These are phyloP conservation scores for Apostichopus japonicus DNA, from an alignment of 35 echinoderm and acorn worm species.

Conservation along the genomic window DNA sequence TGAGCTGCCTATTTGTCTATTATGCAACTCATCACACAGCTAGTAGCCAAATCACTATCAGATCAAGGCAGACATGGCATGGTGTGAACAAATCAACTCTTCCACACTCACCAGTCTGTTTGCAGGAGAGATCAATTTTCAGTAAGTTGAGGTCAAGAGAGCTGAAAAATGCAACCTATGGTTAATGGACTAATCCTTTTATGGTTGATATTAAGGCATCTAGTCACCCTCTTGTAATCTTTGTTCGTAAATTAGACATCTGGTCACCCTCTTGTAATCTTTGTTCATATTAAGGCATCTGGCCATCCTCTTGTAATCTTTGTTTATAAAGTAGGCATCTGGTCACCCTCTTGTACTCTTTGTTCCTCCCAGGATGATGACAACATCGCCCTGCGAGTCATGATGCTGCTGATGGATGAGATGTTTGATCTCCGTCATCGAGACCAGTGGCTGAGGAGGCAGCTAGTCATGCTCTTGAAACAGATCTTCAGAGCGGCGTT, in stretches of 20 bases:
- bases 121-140: no score
- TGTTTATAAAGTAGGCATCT: neutral
- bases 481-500: conserved; percentile 95
- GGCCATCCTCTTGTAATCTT: neutral
- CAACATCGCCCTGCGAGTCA: conserved; percentile 95
- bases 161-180: conserved; percentile 92
- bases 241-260: neutral
- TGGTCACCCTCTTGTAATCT: neutral
- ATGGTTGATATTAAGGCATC: neutral
- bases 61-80: no score
- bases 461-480: conserved; percentile 75
- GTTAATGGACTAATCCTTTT: no score
- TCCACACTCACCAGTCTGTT: no score
- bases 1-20: no score
- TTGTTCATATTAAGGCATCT: neutral
- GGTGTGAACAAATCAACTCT: no score
- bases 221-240: neutral
- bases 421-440: conserved; percentile 91
- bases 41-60: no score
- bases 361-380: conserved; percentile 78
- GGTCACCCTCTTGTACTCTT: neutral
- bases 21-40: no score
- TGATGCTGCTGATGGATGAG: conserved; percentile 96
- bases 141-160: conserved; percentile 95
- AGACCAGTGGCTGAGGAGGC: conserved; percentile 95